Evolutionary conservation across 2,888 invertebrate genomes (phyloP).

Genomic region (Caenorhabditis zanzibari): DNA sequence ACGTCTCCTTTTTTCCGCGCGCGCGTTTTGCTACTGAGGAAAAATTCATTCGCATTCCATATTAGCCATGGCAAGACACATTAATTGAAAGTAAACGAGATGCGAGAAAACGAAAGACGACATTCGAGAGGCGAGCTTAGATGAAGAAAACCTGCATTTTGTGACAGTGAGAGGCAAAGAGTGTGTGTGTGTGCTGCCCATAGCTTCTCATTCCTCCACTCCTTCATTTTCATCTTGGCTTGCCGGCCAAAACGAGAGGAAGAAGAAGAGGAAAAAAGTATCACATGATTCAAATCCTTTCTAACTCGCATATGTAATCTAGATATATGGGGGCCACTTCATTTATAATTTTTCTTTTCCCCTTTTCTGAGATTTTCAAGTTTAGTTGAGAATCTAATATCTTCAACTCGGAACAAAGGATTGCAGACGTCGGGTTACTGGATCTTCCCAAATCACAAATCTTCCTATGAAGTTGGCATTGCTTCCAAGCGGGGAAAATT

Average conservation of each 20-base stretch:
- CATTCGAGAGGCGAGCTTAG: constrained; percentile 19
- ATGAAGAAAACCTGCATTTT: constrained; percentile 54
- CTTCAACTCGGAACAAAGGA: too few relatives aligned
- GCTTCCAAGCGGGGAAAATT: too few relatives aligned
- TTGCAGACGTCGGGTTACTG: too few relatives aligned
- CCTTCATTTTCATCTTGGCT: neutral
- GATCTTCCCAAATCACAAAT: too few relatives aligned
- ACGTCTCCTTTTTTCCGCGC: constrained; percentile 1
- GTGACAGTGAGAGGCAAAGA: neutral
- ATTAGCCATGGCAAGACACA: constrained; percentile 43
- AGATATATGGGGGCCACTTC: constrained; percentile 21
- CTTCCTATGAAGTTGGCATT: too few relatives aligned
- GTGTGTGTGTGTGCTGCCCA: neutral
- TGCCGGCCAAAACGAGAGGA: constrained; percentile 4
- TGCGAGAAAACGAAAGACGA: constrained; percentile 57
- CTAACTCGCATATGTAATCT: constrained; percentile 39
- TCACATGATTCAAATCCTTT: constrained; percentile 43
- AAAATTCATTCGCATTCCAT: constrained; percentile 42
- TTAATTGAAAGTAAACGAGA: constrained; percentile 62
- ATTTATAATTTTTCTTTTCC: constrained; percentile 2
- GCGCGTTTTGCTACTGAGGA: neutral
- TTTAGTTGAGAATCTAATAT: too few relatives aligned
- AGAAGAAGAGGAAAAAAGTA: constrained; percentile 32
- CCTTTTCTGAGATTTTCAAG: neutral
- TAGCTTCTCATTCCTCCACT: neutral